Percentiles rank a stretch among this genome's conserved stretches.
phyloP scores from a whole-genome alignment of 2,888 invertebrate species.

The Idaea straminata region DNA sequence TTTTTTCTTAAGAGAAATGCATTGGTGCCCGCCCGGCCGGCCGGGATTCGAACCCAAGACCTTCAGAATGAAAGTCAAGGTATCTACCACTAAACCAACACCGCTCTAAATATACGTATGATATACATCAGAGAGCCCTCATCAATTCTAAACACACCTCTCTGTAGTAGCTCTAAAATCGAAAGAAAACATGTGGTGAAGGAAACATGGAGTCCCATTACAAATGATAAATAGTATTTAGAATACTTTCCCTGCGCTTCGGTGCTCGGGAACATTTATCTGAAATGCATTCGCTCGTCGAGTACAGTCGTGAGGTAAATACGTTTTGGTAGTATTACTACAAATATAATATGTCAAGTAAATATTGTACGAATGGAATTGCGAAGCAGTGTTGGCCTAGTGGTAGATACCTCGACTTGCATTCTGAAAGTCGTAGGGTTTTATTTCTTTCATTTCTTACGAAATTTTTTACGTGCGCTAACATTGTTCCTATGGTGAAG shows the following conservation, averaged over 20 bases:
- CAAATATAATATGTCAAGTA: background rate
- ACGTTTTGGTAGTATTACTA: background rate
- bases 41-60: no score
- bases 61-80: no score
- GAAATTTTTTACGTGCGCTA: no score
- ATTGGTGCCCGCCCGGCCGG: no score
- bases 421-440: no score
- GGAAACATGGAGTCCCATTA: constrained; percentile 11
- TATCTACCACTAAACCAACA: constrained; percentile 9
- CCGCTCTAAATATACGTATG: constrained; percentile 2
- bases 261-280: constrained; percentile 16
- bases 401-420: no score
- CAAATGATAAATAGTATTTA: constrained; percentile 13
- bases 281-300: constrained; percentile 13
- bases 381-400: background rate
- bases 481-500: no score
- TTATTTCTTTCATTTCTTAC: no score
- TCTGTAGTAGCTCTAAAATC: background rate
- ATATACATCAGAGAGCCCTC: constrained; percentile 13
- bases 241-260: constrained; percentile 11
- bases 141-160: background rate
- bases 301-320: constrained; percentile 4
- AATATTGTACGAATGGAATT: background rate
- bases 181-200: constrained; percentile 3
- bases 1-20: no score